phyloP scores from a whole-genome alignment of 1,140 invertebrate species.

The Drosophila cardini region DNA sequence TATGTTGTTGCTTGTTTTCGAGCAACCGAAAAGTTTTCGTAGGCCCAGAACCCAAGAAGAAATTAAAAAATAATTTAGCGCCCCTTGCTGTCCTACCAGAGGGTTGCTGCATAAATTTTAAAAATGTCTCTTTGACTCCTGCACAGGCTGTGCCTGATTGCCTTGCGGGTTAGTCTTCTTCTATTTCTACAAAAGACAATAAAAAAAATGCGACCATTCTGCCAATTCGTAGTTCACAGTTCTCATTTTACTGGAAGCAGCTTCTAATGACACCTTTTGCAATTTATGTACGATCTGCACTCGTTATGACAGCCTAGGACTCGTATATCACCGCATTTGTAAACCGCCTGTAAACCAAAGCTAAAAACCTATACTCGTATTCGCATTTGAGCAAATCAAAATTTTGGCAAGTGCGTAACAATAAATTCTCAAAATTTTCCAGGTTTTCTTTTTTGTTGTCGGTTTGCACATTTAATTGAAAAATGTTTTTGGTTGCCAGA shows the following conservation, averaged over 20 bases:
- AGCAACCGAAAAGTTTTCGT: conserved; percentile 67
- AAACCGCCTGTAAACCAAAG: conserved; percentile 15
- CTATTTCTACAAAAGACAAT: too few species aligned
- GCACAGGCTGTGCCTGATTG: conserved; percentile 72
- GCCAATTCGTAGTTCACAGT: not conserved
- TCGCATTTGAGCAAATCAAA: conserved; percentile 28
- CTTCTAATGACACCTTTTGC: conserved; percentile 46
- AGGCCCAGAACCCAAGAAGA: conserved; percentile 43
- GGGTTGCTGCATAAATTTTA: conserved; percentile 74
- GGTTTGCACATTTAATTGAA: conserved; percentile 68
- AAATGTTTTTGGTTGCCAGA: conserved; percentile 62
- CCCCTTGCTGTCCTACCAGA: conserved; percentile 39
- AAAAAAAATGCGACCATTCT: not conserved
- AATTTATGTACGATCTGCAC: conserved; percentile 35
- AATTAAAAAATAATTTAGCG: conserved; percentile 82
- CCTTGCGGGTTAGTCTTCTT: conserved; percentile 33
- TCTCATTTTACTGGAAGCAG: conserved; percentile 18
- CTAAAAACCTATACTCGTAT: conserved; percentile 2
- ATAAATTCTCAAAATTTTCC: conserved; percentile 62
- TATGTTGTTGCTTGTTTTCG: conserved; percentile 79
- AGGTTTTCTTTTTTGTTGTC: conserved; percentile 25
- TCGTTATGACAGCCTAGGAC: conserved; percentile 47
- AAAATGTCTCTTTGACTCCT: conserved; percentile 16
- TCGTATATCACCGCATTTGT: conserved; percentile 57
- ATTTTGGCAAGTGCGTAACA: conserved; percentile 40